Base-by-base conservation (phyloP, 2,797 vertebrate species). In the Phataginus tricuspis region DNA sequence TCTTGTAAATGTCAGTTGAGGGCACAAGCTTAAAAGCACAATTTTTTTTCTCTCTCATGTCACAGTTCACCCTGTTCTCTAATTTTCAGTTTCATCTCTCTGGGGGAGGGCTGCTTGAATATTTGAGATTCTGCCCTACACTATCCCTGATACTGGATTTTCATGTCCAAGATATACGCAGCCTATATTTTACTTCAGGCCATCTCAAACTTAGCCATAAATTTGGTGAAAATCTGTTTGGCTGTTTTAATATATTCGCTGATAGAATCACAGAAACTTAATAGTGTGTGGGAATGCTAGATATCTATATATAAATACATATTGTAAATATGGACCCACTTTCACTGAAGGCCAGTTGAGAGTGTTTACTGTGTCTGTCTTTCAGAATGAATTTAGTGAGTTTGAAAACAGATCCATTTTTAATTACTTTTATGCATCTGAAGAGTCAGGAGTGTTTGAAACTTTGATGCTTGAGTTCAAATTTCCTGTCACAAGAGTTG, bases 301-400 rank as follows among this genome's bases (percentile, higher is more conserved):
- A 45, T 45, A 45, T 45, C 7, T 80, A 18, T 37, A 34, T 63
- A 34, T 90, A 90, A 45, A 49, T 66, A 55, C 13, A 25, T 12
- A 2, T 64, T 79, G 2, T 77, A 91, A 90, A 74, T 25, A 53
- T 49, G 34, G n/a, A 74, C 25, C 79, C 7, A 45, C 9, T 69
- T 93, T 90, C 72, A 80, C 68, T 69, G 49, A 94, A 83, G 31
- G 57, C 55, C 29, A 88, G 21, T 61, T 92, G 31, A 97, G 51
- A 95, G 34, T 25, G 16, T 78, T 92, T 79, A 74, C 27, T 90
- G 37, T 77, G 91, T 3, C 45, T 19, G 1, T 85, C 74, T 82
- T 96, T 83, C 45, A 93, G 53, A 91, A 94, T 93, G 25, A 90
- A 61, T 94, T 92, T 85, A 51, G 27, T 74, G 80, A 42, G 10